Conservation (phyloP, 2,888 invertebrate species). For the Apeira syringaria region DNA sequence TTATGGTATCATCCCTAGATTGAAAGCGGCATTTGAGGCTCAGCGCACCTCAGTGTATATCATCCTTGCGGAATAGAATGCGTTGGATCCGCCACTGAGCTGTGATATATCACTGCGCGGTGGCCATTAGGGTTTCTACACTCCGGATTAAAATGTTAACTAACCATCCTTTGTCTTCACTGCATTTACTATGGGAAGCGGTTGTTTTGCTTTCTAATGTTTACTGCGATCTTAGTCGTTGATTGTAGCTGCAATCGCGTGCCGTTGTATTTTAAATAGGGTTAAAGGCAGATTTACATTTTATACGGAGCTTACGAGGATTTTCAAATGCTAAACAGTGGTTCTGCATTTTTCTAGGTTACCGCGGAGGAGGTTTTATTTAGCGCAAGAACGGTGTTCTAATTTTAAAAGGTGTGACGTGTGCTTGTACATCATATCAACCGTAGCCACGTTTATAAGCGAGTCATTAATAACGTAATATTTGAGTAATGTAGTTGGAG, state of each 20-base stretch:
- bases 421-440: too few relatives aligned
- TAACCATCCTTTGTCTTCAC: constrained; percentile 60
- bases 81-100: constrained; percentile 44
- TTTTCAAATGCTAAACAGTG: constrained; percentile 20
- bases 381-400: not conserved
- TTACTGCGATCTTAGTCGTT: constrained; percentile 45
- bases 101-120: constrained; percentile 45
- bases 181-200: constrained; percentile 53
- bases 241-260: constrained; percentile 48
- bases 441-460: too few relatives aligned
- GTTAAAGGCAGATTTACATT: constrained; percentile 27
- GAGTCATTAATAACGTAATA: too few relatives aligned
- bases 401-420: too few relatives aligned
- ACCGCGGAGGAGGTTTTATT: constrained; percentile 1
- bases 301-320: constrained; percentile 19
- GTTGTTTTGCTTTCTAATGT: constrained; percentile 52
- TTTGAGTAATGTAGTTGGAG: too few relatives aligned
- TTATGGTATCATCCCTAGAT: constrained; percentile 20
- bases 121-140: constrained; percentile 56
- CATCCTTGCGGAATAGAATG: constrained; percentile 56
- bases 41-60: constrained; percentile 49
- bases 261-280: constrained; percentile 39
- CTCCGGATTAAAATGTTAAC: constrained; percentile 69
- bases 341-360: constrained; percentile 14
- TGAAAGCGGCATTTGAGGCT: constrained; percentile 16